phyloP scores from a whole-genome alignment of 2,113 vertebrate genomes.

The Dromaius novaehollandiae region DNA sequence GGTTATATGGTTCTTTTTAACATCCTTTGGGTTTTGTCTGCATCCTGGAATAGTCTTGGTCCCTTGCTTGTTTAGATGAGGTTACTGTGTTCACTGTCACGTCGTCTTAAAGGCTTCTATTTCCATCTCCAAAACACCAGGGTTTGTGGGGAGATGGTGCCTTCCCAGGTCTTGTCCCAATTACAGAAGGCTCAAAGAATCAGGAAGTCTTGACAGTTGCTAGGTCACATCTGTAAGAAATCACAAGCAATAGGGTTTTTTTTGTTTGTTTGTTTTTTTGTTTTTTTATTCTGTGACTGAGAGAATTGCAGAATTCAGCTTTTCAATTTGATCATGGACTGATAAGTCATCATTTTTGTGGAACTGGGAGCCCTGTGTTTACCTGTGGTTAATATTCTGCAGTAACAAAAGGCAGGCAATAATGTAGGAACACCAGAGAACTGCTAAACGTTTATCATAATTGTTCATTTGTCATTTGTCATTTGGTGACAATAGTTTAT shows the following conservation, averaged over 20 bases:
- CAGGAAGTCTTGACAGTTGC: background rate
- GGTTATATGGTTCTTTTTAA: background rate
- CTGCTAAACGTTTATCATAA: background rate
- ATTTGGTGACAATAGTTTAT: background rate
- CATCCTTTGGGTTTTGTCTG: background rate
- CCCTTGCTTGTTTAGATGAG: background rate
- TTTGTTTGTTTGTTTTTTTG: background rate
- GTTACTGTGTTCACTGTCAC: background rate
- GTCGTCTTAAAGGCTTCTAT: accelerated
- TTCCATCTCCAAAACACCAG: background rate
- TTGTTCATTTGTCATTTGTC: background rate
- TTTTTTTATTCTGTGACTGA: accelerated
- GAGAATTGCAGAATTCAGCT: background rate
- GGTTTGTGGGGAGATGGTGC: background rate
- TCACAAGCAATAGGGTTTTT: too few species aligned
- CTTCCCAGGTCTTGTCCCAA: background rate
- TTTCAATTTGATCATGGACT: background rate
- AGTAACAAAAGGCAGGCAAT: background rate
- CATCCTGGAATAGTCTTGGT: background rate
- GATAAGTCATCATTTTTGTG: background rate
- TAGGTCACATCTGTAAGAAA: background rate
- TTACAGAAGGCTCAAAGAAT: background rate
- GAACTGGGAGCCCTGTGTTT: background rate
- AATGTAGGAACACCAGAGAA: background rate
- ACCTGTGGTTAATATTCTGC: accelerated